These are phyloP conservation scores for Rousettus madagascariensis DNA, from an alignment of 2,797 vertebrate species.

Conservation along the genomic window DNA sequence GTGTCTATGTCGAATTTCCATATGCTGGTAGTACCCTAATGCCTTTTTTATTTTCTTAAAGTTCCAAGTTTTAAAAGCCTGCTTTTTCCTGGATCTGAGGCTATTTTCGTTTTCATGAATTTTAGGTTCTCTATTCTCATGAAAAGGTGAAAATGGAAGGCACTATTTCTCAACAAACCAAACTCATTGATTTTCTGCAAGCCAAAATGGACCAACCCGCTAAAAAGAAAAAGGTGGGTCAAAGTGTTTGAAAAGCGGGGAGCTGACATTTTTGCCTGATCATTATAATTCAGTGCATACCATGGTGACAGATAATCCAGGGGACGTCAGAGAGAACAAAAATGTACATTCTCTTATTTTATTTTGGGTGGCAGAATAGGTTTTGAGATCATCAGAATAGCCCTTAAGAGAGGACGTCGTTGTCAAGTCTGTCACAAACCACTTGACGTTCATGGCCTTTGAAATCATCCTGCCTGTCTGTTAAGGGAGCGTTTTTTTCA, in stretches of 20 bases:
- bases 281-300: neutral
- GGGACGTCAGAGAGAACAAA: neutral
- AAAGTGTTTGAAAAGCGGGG: constrained; percentile 54
- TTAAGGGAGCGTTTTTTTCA: neutral
- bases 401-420: neutral
- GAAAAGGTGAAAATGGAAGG: constrained; percentile 99
- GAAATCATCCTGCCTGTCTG: neutral
- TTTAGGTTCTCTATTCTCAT: constrained; percentile 96
- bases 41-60: neutral
- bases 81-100: neutral
- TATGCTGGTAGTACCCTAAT: neutral
- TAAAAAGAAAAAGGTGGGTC: constrained; percentile 98
- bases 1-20: neutral
- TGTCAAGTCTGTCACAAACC: neutral
- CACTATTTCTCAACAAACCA: constrained; percentile 98
- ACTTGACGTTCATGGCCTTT: neutral
- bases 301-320: neutral
- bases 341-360: neutral
- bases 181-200: constrained; percentile 99
- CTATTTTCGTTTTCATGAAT: constrained; percentile 14
- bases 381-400: neutral
- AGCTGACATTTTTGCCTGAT: neutral
- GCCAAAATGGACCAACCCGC: constrained; percentile 99
- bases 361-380: neutral
- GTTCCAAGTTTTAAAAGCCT: neutral